A percentile compares a stretch with the other conserved stretches of the same genome.
These are phyloP conservation scores for Promerops cafer DNA, from an alignment of 2,113 vertebrate species.

Conservation along the genomic window DNA sequence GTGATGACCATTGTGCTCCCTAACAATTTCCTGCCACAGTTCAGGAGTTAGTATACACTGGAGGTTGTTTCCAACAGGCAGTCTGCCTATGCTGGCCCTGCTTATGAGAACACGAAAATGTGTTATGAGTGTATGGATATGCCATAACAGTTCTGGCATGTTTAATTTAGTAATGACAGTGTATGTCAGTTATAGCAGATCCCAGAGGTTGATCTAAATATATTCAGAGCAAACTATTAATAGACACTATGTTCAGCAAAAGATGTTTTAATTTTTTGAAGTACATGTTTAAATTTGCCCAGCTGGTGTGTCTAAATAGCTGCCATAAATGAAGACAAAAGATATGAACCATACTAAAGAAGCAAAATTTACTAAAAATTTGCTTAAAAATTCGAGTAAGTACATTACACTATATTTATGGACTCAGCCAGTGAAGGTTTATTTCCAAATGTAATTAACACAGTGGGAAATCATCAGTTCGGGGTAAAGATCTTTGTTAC, in stretches of 20 bases:
- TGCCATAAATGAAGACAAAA: not conserved
- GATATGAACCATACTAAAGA: not conserved
- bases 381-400: not conserved
- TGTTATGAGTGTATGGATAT: not conserved
- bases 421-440: constrained; percentile 1
- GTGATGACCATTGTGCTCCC: not conserved
- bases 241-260: not conserved
- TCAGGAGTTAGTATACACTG: not conserved
- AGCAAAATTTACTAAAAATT: not conserved
- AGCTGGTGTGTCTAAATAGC: not conserved
- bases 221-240: not conserved
- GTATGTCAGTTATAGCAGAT: not conserved
- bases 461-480: constrained; percentile 8
- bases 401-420: not conserved
- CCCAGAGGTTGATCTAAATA: not conserved
- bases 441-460: constrained; percentile 2
- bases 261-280: not conserved
- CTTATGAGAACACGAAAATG: not conserved
- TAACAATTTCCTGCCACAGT: not conserved
- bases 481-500: constrained; percentile 7
- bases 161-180: not conserved
- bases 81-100: not conserved
- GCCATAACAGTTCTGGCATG: not conserved
- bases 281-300: not conserved
- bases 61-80: not conserved